Base-by-base conservation (phyloP, 2,113 vertebrate species). In the Helogale parvula region DNA sequence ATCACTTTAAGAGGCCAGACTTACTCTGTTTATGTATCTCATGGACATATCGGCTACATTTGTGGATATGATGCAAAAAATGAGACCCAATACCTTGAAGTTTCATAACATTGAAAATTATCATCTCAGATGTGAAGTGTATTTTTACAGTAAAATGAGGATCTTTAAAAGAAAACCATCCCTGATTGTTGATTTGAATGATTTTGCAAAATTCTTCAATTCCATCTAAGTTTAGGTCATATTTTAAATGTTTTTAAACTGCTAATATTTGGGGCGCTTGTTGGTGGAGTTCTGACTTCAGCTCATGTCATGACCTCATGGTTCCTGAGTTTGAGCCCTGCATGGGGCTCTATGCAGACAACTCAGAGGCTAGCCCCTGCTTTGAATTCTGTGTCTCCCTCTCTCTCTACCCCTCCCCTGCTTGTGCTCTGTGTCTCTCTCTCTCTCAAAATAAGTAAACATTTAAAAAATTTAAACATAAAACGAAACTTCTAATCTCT, bases 1-100 rank as follows among this genome's bases (percentile, higher is more conserved):
- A 52, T 38, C 13, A 3, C 3, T 21, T 52, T 71, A 31, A 87
- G 7, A 57, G 8, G 4, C 0, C 12, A 33, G 2, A 41, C 3
- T 83, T 54, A 54, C 2, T 71, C 15, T 50, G 5, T 76, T 95
- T 69, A 33, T 12, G 5, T 81, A 27, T 35, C 0, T 90, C 6
- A 12, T 31, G 19, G 90, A 72, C 19, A n/a, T 17, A 71, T 71
- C 4, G 47, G 4, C 17, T 4, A 5, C 23, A 57, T 57, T 1
- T 89, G 47, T 38, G 74, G 23, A 16, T 68, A 17, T 2, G 1
- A 66, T 66, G 9, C 11, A 80, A 84, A 69, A 29, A 96, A 84
- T 68, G 25, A 84, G 12, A 72, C 5, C 23, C 12, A 25, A 52
- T 57, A 74, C 8, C 10, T 80, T 89, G 10, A 72, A 72, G 60